Evolutionary conservation across 2,888 invertebrate species (phyloP), one percentile per base, ranked within the genome.

Genomic region (Horisme vitalbata): DNA sequence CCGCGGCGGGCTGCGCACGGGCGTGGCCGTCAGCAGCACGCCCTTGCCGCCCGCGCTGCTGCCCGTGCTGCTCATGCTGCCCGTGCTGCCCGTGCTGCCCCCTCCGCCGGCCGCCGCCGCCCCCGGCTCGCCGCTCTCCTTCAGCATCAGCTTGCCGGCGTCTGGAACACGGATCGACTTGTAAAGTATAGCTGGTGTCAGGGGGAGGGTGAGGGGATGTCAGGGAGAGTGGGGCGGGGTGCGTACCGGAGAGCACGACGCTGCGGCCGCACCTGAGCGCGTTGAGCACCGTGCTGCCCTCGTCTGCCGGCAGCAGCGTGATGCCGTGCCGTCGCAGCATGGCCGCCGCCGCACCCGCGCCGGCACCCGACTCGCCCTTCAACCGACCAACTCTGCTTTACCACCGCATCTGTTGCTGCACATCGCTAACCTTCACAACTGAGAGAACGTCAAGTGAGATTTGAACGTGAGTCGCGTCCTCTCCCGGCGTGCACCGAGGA

Each of bases 181-280:
- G n/a, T n/a, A n/a, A n/a, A n/a, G n/a, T n/a, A n/a, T n/a, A n/a
- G n/a, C n/a, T n/a, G n/a, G n/a, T n/a, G n/a, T n/a, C n/a, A n/a
- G n/a, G n/a, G n/a, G n/a, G n/a, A n/a, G n/a, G n/a, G n/a, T n/a
- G n/a, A n/a, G n/a, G n/a, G n/a, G n/a, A 4, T 15, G 15, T 15
- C 15, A 4, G 15, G 3, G 15, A 15, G 15, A 5, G 15, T 5
- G 15, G 15, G 3, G 3, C 5, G 15, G 7, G 3, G 9, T 6
- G 15, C 6, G 26, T 71, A 93, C 93, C 93, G 51, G 95, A 97
- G 33, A 97, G 91, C 55, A 96, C 94, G 41, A 97, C 93, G 51
- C 95, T 95, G 68, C 96, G 94, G 0, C 97, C 97, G 78, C 94
- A 95, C 84, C 95, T 95, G 75, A 97, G 92, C 20, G 96, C 96